A percentile compares a stretch with the other conserved stretches of the same genome.
These are phyloP conservation scores for Malurus splendens DNA, from an alignment of 2,797 vertebrate genomes.

Conservation along the genomic window DNA sequence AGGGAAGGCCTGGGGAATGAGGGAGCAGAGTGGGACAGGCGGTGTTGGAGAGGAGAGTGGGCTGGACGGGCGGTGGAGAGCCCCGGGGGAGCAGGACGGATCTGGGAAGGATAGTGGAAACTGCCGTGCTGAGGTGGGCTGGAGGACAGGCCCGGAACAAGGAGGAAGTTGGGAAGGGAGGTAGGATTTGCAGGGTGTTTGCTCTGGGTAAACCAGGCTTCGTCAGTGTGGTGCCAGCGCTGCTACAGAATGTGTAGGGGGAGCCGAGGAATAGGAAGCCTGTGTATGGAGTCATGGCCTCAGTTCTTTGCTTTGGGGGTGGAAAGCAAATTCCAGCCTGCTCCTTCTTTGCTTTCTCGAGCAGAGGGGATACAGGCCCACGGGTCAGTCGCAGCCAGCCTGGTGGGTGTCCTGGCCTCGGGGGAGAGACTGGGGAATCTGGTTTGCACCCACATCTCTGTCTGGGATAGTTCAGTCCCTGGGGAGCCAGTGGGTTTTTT, in stretches of 20 bases:
- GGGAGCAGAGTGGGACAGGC: background rate
- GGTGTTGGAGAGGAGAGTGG: background rate
- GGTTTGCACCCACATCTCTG: background rate
- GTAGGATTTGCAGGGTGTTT: background rate
- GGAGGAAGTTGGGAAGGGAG: background rate
- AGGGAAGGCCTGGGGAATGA: background rate
- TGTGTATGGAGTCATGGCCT: background rate
- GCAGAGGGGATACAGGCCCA: background rate
- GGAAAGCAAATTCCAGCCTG: background rate
- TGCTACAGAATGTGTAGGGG: background rate
- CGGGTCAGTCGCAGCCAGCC: fast-evolving
- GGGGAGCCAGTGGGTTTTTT: background rate
- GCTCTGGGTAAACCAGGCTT: background rate
- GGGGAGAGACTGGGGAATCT: fast-evolving
- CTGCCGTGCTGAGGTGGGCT: too few relatives aligned
- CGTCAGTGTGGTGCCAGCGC: background rate
- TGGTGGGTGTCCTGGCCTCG: background rate
- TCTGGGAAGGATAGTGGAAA: background rate
- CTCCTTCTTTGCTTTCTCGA: background rate
- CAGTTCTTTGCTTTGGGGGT: background rate
- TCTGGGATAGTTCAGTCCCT: background rate
- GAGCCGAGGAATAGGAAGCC: background rate
- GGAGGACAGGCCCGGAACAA: background rate
- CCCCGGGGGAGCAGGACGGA: background rate
- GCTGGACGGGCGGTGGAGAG: background rate